Percentiles rank a stretch among this genome's conserved stretches.
Conservation (phyloP, 37 sponge, comb jelly and placozoan species). For the Halichondria panicea region DNA sequence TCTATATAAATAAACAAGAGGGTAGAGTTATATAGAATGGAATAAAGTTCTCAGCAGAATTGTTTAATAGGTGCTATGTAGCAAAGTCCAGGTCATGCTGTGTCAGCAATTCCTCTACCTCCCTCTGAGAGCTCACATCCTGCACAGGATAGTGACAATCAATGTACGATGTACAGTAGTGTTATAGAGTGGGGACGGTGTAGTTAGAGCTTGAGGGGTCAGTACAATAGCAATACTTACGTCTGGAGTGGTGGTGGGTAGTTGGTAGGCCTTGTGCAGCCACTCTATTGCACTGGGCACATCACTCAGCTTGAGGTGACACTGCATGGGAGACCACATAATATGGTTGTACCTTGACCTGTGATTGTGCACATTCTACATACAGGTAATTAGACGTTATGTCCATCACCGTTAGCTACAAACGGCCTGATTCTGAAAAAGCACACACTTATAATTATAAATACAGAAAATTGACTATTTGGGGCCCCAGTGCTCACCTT, state of each 20-base stretch:
- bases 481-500: conserved; percentile 36
- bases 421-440: not conserved
- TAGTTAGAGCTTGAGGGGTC: not conserved
- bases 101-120: conserved; percentile 23
- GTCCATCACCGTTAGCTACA: not conserved
- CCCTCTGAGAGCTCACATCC: conserved; percentile 18
- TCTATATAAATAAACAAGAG: too few species aligned
- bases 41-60: not conserved
- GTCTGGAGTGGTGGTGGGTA: conserved; percentile 48
- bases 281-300: conserved; percentile 27
- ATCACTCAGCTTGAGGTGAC: conserved; percentile 45
- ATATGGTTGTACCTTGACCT: too few species aligned
- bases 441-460: not conserved
- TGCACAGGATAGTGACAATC: not conserved
- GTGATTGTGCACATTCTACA: too few species aligned
- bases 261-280: conserved; percentile 42
- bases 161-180: not conserved
- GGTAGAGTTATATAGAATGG: too few species aligned
- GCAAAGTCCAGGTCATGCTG: conserved; percentile 5
- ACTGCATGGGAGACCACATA: conserved; percentile 18
- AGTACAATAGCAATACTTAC: conserved; percentile 2
- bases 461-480: not conserved
- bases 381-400: not conserved
- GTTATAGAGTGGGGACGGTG: not conserved
- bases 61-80: not conserved